Evolutionary conservation across 2,113 vertebrate species (phyloP), one percentile per base, ranked within the genome.

Genomic region (Urocynchramus pylzowi): DNA sequence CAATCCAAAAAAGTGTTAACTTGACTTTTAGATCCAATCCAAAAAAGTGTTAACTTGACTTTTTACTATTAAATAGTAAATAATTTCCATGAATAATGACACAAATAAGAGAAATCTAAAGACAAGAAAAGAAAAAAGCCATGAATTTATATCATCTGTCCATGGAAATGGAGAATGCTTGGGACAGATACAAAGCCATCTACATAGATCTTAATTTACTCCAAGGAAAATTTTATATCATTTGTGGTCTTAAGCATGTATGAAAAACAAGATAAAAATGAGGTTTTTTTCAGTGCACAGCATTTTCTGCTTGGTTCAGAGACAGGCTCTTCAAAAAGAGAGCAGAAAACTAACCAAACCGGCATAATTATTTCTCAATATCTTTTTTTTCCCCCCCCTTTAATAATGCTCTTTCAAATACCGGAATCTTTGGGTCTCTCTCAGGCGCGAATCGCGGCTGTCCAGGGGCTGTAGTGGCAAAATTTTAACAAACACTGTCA

Each of bases 401-500:
- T 22, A 19, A 9, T 23, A 15, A 16, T 1, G 2, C 9, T 65
- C 4, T 37, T 39, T 39, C 47, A 14, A 59, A 18, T 3, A 31
- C 18, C 5, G 21, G 21, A 20, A 45, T 44, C 15, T 6, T 28
- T 75, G 14, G 1, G 6, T 57, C 44, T 18, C 0, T 3, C 65
- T 71, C 54, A 24, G 63, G 52, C 10, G 28, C 44, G 10, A 78
- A 79, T 68, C 3, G 20, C 20, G 5, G 45, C 27, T 33, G 45
- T 14, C 75, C 17, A 3, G 22, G 41, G 23, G 33, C n/a, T 7
- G 22, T 1, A 3, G 16, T 6, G 53, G 56, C 50, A 88, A 74
- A 93, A 95, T 27, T 49, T 96, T 97, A 78, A 96, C 93, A 96
- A 93, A 97, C 69, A 90, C 80, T 95, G 39, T 83, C 96, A 95